Percentiles rank a stretch among this genome's conserved stretches.
Evolutionary conservation across 2,888 invertebrate genomes (phyloP).

Genomic region (Drosophila pseudotakahashii): DNA sequence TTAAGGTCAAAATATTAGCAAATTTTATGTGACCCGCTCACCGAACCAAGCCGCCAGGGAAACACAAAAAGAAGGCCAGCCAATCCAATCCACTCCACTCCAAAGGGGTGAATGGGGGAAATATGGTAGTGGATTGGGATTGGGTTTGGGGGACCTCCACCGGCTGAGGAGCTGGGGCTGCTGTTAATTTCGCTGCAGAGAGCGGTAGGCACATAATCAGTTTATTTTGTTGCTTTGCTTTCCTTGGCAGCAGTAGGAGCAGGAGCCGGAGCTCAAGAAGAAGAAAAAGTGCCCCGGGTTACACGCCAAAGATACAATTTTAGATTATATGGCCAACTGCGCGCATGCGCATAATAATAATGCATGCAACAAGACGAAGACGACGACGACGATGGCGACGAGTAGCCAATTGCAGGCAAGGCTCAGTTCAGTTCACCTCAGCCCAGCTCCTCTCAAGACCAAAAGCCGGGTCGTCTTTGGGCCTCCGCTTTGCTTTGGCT

Average conservation of each 20-base stretch:
- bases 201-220: conserved; percentile 71
- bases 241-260: conserved; percentile 21
- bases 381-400: conserved; percentile 42
- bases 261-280: conserved; percentile 21
- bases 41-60: conserved; percentile 29
- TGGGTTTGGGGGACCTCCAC: neutral
- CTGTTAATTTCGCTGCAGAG: conserved; percentile 65
- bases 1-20: conserved; percentile 75
- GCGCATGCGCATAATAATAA: conserved; percentile 82
- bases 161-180: conserved; percentile 37
- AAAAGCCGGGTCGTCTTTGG: conserved; percentile 32
- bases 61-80: conserved; percentile 27
- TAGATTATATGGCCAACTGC: conserved; percentile 81
- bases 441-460: conserved; percentile 28
- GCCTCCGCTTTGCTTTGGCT: conserved; percentile 50
- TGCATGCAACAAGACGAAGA: conserved; percentile 70
- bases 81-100: conserved; percentile 9
- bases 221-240: conserved; percentile 65
- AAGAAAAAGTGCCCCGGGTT: conserved; percentile 80
- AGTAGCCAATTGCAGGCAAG: conserved; percentile 68
- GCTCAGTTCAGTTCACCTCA: conserved; percentile 4
- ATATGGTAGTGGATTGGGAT: conserved; percentile 3
- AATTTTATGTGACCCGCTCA: conserved; percentile 70
- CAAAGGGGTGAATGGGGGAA: neutral
- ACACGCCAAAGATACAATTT: conserved; percentile 83